phyloP scores from a whole-genome alignment of 2,888 invertebrate species.

The Seira musarum region DNA sequence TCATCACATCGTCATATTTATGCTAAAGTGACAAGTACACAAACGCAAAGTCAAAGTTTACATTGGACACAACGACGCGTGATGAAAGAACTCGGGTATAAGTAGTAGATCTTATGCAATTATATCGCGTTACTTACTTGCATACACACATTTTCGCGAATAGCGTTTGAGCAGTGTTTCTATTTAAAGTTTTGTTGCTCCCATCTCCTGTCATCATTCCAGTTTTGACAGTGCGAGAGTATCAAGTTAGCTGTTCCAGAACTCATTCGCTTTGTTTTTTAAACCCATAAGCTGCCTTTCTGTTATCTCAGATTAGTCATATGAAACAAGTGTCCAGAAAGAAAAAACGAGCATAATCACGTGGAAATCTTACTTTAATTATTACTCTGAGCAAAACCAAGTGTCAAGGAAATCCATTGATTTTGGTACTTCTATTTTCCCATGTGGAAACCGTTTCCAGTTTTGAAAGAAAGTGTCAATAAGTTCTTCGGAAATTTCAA shows the following conservation, averaged over 20 bases:
- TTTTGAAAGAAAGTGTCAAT: background rate
- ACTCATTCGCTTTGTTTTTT: conserved; percentile 1
- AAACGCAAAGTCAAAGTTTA: conserved; percentile 18
- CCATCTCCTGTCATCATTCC: conserved; percentile 51
- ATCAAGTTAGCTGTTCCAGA: conserved; percentile 28
- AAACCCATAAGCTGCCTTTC: conserved; percentile 4
- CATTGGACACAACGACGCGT: conserved; percentile 29
- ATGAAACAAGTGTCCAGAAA: conserved; percentile 3
- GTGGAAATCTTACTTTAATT: background rate
- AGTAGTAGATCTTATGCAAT: conserved; percentile 14
- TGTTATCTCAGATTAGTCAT: conserved; percentile 28
- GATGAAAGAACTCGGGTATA: background rate
- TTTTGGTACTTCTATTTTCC: background rate
- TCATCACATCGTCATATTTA: conserved; percentile 16
- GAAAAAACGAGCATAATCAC: background rate
- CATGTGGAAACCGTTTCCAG: conserved; percentile 10
- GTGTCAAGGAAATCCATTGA: background rate
- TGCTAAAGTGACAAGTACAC: conserved; percentile 36
- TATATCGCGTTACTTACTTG: background rate
- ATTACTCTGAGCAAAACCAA: background rate
- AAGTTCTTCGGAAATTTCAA: conserved; percentile 3
- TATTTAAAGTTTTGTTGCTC: conserved; percentile 55
- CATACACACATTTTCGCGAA: background rate
- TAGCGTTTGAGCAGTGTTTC: conserved; percentile 24
- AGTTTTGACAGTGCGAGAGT: conserved; percentile 36